phyloP scores from a whole-genome alignment of 2,888 invertebrate genomes.

The Barypeithes pellucidus region DNA sequence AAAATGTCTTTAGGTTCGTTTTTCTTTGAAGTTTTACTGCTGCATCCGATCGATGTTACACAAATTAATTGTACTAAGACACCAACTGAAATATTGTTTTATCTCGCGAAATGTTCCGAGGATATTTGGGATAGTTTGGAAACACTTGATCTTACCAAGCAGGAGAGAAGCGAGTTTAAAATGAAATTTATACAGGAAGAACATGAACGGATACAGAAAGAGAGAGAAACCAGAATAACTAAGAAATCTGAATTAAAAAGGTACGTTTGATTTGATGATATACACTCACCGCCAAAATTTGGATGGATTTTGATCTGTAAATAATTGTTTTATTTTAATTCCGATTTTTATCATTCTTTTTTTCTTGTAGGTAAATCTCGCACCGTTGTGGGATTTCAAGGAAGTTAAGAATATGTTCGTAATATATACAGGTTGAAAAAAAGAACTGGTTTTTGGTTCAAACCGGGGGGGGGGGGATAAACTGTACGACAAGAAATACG shows the following conservation, averaged over 20 bases:
- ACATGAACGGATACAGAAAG: conserved; percentile 74
- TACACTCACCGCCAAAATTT: too few relatives aligned
- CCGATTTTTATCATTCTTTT: too few relatives aligned
- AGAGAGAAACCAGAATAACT: conserved; percentile 72
- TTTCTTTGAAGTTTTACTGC: conserved; percentile 83
- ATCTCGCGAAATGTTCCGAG: conserved; percentile 76
- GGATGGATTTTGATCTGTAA: too few relatives aligned
- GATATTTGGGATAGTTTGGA: conserved; percentile 76
- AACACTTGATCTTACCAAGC: conserved; percentile 73
- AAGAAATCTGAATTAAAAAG: conserved; percentile 75
- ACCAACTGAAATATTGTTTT: conserved; percentile 77
- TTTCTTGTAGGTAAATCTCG: too few relatives aligned
- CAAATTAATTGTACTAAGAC: conserved; percentile 77
- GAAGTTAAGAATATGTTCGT: too few relatives aligned
- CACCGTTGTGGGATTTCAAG: too few relatives aligned
- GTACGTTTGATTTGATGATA: conserved; percentile 8
- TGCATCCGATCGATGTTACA: conserved; percentile 75
- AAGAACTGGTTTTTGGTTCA: too few relatives aligned
- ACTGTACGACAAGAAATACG: too few relatives aligned
- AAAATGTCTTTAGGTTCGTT: conserved; percentile 83
- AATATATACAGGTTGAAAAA: too few relatives aligned
- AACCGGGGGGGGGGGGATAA: too few relatives aligned
- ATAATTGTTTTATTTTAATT: too few relatives aligned
- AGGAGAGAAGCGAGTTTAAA: conserved; percentile 74
- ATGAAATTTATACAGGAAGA: conserved; percentile 74